Conservation (phyloP, 2,113 vertebrate genomes). For the Elachura formosa region DNA sequence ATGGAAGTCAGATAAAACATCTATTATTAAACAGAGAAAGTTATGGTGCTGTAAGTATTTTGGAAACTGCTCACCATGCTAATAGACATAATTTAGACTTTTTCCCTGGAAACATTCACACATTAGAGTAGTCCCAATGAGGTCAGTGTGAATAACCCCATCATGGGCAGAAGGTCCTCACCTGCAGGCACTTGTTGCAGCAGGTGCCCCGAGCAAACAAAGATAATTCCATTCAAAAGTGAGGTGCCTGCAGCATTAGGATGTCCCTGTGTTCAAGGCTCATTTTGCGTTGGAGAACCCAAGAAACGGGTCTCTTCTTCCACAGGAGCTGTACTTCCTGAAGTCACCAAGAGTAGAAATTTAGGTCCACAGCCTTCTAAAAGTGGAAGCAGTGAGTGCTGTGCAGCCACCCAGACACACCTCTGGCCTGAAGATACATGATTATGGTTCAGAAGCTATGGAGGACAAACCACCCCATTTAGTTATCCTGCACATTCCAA, state of each 20-base stretch:
- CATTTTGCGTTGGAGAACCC: not conserved
- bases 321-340: not conserved
- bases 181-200: not conserved
- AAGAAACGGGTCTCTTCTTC: not conserved
- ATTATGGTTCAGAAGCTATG: not conserved
- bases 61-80: not conserved
- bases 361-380: not conserved
- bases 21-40: not conserved
- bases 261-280: not conserved
- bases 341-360: not conserved
- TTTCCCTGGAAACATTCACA: not conserved
- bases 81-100: not conserved
- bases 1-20: not conserved
- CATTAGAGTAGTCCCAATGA: not conserved
- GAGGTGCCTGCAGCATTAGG: accelerated
- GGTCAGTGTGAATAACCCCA: not conserved
- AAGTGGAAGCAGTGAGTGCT: not conserved
- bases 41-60: not conserved
- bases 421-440: not conserved
- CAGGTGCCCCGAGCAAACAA: not conserved
- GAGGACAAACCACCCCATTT: not conserved
- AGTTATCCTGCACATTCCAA: not conserved
- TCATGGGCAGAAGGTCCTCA: not conserved
- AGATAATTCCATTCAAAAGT: not conserved
- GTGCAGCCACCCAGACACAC: not conserved